phyloP scores from a whole-genome alignment of 2,888 invertebrate species.

The Xylophagus ater region DNA sequence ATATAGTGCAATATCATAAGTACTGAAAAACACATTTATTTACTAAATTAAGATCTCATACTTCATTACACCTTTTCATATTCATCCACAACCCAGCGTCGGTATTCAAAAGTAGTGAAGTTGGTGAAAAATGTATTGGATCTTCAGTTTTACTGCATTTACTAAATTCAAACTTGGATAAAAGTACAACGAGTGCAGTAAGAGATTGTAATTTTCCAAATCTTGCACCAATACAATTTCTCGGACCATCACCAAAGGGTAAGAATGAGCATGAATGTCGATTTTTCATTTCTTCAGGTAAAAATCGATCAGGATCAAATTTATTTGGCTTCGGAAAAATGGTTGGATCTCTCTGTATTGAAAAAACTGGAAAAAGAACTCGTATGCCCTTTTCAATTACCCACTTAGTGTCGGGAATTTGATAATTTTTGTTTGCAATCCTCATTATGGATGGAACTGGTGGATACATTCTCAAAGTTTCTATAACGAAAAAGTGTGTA shows the following conservation, averaged over 20 bases:
- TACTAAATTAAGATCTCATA: too few species aligned
- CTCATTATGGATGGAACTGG: slow-evolving; percentile 1
- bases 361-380: slow-evolving; percentile 41
- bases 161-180: not conserved
- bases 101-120: not conserved
- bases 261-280: slow-evolving; percentile 23
- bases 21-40: too few species aligned
- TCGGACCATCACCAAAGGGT: slow-evolving; percentile 11
- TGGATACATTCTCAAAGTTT: slow-evolving; percentile 7
- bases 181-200: not conserved
- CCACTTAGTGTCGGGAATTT: slow-evolving; percentile 28
- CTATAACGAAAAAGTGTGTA: slow-evolving; percentile 1
- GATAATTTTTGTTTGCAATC: not conserved
- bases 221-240: slow-evolving; percentile 11
- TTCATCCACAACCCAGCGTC: slow-evolving; percentile 7
- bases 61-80: too few species aligned
- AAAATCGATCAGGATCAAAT: slow-evolving; percentile 47
- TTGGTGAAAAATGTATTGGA: slow-evolving; percentile 5
- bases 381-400: slow-evolving; percentile 40
- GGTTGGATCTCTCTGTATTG: slow-evolving; percentile 44
- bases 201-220: slow-evolving; percentile 10
- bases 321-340: slow-evolving; percentile 46
- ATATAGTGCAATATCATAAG: too few species aligned
- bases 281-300: slow-evolving; percentile 41
- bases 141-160: not conserved